A percentile compares a stretch with the other conserved stretches of the same genome.
These are phyloP conservation scores for Nyctereutes procyonoides DNA, from an alignment of 2,113 vertebrate species.

Conservation along the genomic window DNA sequence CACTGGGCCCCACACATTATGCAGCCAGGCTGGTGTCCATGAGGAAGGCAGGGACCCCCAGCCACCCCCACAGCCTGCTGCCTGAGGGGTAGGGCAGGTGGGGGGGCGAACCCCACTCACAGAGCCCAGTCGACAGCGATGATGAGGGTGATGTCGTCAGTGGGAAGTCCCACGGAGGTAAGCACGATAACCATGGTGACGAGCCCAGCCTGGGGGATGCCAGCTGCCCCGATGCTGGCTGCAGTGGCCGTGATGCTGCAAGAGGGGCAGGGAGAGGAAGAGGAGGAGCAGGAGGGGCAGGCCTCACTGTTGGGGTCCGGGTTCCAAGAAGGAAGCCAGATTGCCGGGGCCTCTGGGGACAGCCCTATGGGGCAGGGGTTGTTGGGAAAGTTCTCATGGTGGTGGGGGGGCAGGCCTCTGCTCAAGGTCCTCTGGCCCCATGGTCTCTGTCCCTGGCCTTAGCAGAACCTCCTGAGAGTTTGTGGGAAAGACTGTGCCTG, in stretches of 20 bases:
- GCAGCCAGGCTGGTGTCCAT: neutral
- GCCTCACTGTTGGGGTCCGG: neutral
- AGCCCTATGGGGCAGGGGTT: neutral
- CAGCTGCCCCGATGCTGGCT: constrained; percentile 97
- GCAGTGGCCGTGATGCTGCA: constrained; percentile 97
- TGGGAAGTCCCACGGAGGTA: constrained; percentile 97
- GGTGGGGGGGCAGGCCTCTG: neutral
- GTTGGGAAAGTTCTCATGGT: neutral
- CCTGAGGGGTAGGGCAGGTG: neutral
- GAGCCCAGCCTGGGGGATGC: constrained; percentile 97
- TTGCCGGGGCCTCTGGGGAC: neutral
- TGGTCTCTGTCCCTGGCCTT: neutral
- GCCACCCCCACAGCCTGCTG: neutral
- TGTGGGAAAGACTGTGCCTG: neutral
- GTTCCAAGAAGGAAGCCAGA: neutral
- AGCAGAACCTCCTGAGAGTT: neutral
- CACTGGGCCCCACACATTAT: neutral
- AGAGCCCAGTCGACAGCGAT: constrained; percentile 98
- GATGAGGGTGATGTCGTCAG: constrained; percentile 97
- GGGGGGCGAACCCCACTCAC: constrained; percentile 88
- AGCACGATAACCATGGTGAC: constrained; percentile 99
- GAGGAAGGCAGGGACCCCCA: too few relatives aligned
- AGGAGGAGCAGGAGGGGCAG: neutral
- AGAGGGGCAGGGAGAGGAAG: neutral
- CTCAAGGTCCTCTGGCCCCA: neutral